These are phyloP conservation scores for Chloromyia formosa DNA, from an alignment of 2,888 invertebrate genomes.

Conservation along the genomic window DNA sequence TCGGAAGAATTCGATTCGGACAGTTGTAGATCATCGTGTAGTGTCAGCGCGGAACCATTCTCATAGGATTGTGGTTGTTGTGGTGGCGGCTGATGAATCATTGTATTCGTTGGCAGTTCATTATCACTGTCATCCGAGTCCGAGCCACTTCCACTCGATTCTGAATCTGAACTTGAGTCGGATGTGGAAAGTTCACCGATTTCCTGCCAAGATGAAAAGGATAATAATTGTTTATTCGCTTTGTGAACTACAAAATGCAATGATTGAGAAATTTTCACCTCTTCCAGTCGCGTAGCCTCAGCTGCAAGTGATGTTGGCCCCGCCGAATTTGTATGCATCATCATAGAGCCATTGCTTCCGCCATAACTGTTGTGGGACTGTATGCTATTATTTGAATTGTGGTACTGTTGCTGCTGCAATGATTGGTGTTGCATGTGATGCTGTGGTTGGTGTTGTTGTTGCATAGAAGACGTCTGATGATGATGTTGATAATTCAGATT, in stretches of 20 bases:
- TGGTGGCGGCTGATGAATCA: slow-evolving; percentile 53
- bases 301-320: slow-evolving; percentile 58
- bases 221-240: not conserved
- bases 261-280: slow-evolving; percentile 12
- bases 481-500: slow-evolving; percentile 50
- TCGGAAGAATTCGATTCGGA: slow-evolving; percentile 88
- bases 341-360: slow-evolving; percentile 35
- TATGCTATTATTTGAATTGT: slow-evolving; percentile 34
- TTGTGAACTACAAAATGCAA: too few species aligned
- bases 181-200: slow-evolving; percentile 62
- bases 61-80: slow-evolving; percentile 54
- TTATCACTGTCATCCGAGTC: slow-evolving; percentile 58
- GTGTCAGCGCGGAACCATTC: slow-evolving; percentile 66
- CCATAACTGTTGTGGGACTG: slow-evolving; percentile 2
- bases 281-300: slow-evolving; percentile 52
- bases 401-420: slow-evolving; percentile 40
- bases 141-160: slow-evolving; percentile 62
- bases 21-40: slow-evolving; percentile 85
- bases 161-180: slow-evolving; percentile 62
- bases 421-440: slow-evolving; percentile 49
- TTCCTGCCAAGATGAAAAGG: slow-evolving; percentile 54
- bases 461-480: slow-evolving; percentile 48
- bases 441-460: slow-evolving; percentile 51
- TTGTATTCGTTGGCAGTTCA: slow-evolving; percentile 41
- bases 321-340: slow-evolving; percentile 49